Conservation (phyloP, 2,113 vertebrate species). For the Zosterops lateralis region DNA sequence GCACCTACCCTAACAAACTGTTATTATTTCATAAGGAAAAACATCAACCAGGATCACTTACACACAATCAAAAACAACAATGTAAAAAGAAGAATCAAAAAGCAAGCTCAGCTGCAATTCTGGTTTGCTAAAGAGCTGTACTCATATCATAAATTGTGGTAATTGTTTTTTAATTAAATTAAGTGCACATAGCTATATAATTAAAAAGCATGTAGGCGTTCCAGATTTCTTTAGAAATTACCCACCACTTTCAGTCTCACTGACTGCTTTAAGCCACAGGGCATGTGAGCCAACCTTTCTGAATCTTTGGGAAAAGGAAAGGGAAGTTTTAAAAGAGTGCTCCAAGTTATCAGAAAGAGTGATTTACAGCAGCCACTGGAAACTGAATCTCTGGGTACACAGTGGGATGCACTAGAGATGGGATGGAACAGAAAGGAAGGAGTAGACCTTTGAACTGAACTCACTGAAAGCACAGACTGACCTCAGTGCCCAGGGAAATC, state of each 20-base stretch:
- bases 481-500: neutral
- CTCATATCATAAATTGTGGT: neutral
- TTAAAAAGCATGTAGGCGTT: neutral
- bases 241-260: neutral
- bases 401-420: neutral
- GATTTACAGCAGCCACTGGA: neutral
- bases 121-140: neutral
- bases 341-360: neutral
- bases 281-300: neutral
- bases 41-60: neutral
- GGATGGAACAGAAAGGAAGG: neutral
- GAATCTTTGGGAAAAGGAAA: neutral
- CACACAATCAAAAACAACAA: neutral
- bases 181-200: neutral
- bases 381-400: neutral
- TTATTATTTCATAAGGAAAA: neutral
- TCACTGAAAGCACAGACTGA: neutral
- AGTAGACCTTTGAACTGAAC: neutral
- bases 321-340: neutral
- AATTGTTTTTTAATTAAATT: slow-evolving; percentile 39
- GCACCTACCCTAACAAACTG: neutral
- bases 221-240: neutral
- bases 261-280: neutral
- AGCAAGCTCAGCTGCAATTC: neutral
- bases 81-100: neutral